These are phyloP conservation scores for Perca fluviatilis DNA, from an alignment of 2,113 vertebrate genomes.

Conservation along the genomic window DNA sequence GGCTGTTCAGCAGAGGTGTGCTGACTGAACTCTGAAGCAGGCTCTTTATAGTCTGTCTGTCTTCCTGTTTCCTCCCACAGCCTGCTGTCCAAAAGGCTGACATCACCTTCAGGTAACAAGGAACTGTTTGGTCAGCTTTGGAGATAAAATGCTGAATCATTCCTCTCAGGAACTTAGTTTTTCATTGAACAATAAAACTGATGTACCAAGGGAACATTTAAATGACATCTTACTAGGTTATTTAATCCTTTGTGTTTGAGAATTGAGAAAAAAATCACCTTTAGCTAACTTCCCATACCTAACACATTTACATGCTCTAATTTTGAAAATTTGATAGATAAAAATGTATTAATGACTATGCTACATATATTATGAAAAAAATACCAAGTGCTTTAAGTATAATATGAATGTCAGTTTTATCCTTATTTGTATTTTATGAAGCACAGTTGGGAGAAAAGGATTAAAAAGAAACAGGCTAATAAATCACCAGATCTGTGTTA, in stretches of 20 bases:
- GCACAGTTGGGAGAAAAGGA: background rate
- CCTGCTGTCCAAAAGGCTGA: background rate
- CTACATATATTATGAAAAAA: too few species aligned
- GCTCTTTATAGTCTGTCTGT: slow-evolving; percentile 46
- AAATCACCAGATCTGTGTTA: background rate
- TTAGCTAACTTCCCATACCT: too few species aligned
- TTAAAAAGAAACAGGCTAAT: background rate
- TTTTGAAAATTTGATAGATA: too few species aligned
- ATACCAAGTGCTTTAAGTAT: background rate
- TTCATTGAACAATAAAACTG: background rate
- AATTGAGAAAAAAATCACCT: too few species aligned
- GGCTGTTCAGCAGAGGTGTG: slow-evolving; percentile 16
- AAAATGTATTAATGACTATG: too few species aligned
- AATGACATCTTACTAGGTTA: background rate
- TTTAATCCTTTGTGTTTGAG: background rate
- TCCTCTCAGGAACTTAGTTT: background rate
- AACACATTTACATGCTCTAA: too few species aligned
- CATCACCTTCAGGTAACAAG: slow-evolving; percentile 15
- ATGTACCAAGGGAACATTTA: too few species aligned
- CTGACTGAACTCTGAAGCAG: background rate
- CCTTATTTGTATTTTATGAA: background rate
- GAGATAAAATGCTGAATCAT: slow-evolving; percentile 13
- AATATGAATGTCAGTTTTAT: background rate
- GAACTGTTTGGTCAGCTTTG: background rate
- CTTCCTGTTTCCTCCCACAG: slow-evolving; percentile 46